These are phyloP conservation scores for Pangasius mekongensis DNA, from an alignment of 2,797 vertebrate species.

Conservation along the genomic window DNA sequence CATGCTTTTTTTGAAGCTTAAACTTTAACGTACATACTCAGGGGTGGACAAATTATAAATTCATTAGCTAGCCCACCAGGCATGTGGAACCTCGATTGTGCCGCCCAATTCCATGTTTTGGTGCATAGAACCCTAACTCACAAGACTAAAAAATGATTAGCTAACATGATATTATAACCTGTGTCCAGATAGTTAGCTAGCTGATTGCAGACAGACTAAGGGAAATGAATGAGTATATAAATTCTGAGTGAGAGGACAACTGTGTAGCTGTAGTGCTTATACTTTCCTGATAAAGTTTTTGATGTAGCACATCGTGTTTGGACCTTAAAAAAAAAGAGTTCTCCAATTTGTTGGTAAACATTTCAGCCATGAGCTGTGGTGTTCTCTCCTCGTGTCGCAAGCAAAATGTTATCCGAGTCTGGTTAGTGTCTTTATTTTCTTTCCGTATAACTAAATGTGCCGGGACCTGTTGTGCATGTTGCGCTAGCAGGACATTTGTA, in stretches of 20 bases:
- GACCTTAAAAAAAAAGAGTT: neutral
- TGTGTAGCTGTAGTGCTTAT: neutral
- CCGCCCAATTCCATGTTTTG: neutral
- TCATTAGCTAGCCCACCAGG: neutral
- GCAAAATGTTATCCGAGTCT: neutral
- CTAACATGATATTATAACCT: neutral
- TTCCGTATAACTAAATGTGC: no score
- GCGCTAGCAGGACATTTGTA: neutral
- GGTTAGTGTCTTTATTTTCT: neutral
- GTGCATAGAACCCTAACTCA: neutral
- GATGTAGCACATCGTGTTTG: neutral
- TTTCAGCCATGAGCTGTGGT: neutral
- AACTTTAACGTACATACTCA: slow-evolving; percentile 10
- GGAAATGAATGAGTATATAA: neutral
- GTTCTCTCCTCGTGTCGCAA: neutral
- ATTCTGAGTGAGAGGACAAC: neutral
- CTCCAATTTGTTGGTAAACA: neutral
- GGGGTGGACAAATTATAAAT: neutral
- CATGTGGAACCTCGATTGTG: neutral
- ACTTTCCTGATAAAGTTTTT: neutral
- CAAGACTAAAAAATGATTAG: neutral
- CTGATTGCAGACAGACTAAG: neutral
- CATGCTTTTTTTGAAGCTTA: neutral
- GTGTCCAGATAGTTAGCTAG: neutral
- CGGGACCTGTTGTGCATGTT: neutral